These are phyloP conservation scores for Corticium candelabrum DNA, from an alignment of 37 sponge, comb jelly and placozoan species.

Conservation along the genomic window DNA sequence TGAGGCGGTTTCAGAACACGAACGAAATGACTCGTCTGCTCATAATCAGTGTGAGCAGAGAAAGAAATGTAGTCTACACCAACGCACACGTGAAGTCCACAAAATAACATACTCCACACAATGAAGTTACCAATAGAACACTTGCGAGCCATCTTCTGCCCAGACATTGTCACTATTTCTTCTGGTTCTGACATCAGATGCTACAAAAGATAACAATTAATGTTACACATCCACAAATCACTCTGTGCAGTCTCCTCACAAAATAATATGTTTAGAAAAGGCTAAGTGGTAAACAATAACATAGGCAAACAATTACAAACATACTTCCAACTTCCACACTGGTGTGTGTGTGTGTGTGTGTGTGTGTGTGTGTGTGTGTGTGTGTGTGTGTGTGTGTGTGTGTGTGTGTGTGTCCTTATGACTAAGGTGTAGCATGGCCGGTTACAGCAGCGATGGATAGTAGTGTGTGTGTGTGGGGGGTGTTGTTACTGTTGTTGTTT, in stretches of 20 bases:
- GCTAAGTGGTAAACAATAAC: not conserved
- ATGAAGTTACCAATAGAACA: conserved; percentile 62
- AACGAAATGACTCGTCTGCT: conserved; percentile 87
- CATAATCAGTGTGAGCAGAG: conserved; percentile 94
- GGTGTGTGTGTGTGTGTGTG: no score
- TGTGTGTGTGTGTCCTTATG: no score
- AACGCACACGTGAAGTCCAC: not conserved
- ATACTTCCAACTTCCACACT: no score
- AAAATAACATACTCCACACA: not conserved
- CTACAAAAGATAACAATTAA: conserved; percentile 3
- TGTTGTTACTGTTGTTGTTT: no score
- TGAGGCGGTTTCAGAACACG: conserved; percentile 76
- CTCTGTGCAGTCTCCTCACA: no score
- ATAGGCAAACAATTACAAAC: not conserved
- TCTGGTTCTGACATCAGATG: conserved; percentile 83
- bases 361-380: no score
- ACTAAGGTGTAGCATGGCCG: no score
- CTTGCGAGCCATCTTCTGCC: conserved; percentile 80
- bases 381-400: no score
- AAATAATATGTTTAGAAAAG: no score
- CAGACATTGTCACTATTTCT: conserved; percentile 74
- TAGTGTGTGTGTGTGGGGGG: no score
- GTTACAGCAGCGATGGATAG: no score
- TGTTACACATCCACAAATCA: not conserved
- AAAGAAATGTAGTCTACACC: conserved; percentile 87